Evolutionary conservation across 2,888 invertebrate species (phyloP), one percentile per base, ranked within the genome.

Genomic region (Epiblema foenella): DNA sequence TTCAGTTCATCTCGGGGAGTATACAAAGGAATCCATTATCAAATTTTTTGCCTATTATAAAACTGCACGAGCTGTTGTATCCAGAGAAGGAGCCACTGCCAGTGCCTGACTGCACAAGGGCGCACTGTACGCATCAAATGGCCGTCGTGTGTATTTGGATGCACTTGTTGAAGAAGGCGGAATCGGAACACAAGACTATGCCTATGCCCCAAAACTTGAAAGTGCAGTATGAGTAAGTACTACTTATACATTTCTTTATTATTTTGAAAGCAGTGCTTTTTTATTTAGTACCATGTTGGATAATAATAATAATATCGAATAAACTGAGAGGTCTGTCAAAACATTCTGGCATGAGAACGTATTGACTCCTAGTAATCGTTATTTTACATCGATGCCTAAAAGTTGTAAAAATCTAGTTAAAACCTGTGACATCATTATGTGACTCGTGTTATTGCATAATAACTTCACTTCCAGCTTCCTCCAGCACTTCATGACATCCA

Each of bases 91-190:
- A 98, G 78, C 96, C 98, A 0, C 86, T 99, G 33, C 96, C 97
- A 0, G 96, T 98, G 12, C 99, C 99, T 0, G 98, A 99, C 87
- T 97, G 96, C 77, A 96, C 95, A 60, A 97, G 97, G 81, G 96
- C 98, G 0, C 95, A 97, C 71, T 97, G 97, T 80, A 97, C 97
- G 9, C 96, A 97, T 84, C 97, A 97, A 86, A 97, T 99, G 97
- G 98, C 99, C 0, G 97, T 98, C 75, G 97, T 98, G 12, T 98
- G 98, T 82, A 98, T 99, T 85, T 99, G 99, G 98, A 98, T 99
- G 86, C 98, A 99, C 90, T 94, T 99, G 73, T 94, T 98, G 78
- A 98, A 98, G 85, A 99, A 99, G 90, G 98, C 98, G 0, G 97
- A 98, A 85, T 94, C 96, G 2, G 98, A 98, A 84, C 96, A 96